Base-by-base conservation (phyloP, 1,140 invertebrate genomes). In the Drosophila albomicans region DNA sequence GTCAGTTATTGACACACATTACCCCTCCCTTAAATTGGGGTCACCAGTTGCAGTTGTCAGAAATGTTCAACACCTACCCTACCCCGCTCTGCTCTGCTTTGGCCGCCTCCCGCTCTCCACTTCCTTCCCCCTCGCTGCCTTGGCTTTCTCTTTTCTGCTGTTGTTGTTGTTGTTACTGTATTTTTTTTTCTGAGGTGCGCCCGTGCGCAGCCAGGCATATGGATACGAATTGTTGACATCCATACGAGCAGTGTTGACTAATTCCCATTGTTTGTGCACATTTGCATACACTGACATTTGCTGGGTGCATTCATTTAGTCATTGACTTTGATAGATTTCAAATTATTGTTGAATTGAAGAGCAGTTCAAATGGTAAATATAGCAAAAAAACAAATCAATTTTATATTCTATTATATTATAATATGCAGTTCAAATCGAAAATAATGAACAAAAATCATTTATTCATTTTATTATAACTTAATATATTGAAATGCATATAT, bases 1-100 rank as follows among this genome's bases (percentile, higher is more conserved):
- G 30, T 16, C 35, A 43, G 15, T 41, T 41, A 35, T 16, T 41
- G 54, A 32, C 54, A 35, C 54, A 35, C 35, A 35, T 30, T 15
- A 7, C 4, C n/a, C 15, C 5, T 2, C 11, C 5, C 8, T 11
- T 35, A 2, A 41, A 57, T 41, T 38, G 16, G 54, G 16, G 54
- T 35, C 54, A 57, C 16, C 54, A 57, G 54, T 57, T 57, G 54
- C 54, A 57, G 54, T 57, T 57, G 54, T 57, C 54, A 57, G 35
- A 57, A 57, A 57, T 57, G 35, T 41, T 57, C 54, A 57, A 57
- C 54, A 57, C 35, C 7, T 4, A 13, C 41, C 11, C 38, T 0
- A 13, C 15, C 1, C 32, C 11, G 1, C 11, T 25, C n/a, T 8
- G 25, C n/a, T 35, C 35, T 25, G 20, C 20, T 25, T 25, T 25